Conservation (phyloP, 2,113 vertebrate species). For the Bos javanicus region DNA sequence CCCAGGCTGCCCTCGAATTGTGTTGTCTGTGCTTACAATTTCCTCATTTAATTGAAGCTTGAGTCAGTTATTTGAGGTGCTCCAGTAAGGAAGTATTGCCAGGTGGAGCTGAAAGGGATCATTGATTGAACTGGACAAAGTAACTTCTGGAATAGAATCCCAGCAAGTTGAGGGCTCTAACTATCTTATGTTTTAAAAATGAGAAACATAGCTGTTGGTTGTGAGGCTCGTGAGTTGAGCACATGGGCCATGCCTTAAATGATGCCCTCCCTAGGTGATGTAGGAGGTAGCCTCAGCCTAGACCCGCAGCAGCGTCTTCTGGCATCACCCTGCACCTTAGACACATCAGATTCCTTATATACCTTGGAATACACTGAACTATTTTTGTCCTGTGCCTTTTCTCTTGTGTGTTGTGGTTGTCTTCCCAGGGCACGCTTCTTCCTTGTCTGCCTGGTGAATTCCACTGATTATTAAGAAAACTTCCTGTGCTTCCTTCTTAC, state of each 20-base stretch:
- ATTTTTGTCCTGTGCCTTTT: neutral
- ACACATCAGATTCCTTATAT: neutral
- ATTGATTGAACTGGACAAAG: constrained; percentile 48
- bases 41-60: constrained; percentile 68
- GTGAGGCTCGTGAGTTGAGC: neutral
- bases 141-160: neutral
- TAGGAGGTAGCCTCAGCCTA: neutral
- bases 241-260: neutral
- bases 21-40: constrained; percentile 60
- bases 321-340: neutral
- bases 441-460: neutral
- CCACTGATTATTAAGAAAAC: neutral
- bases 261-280: neutral
- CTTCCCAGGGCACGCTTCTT: neutral
- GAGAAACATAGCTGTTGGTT: neutral
- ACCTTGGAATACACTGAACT: neutral
- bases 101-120: constrained; percentile 37
- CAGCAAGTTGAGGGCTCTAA: neutral
- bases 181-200: constrained; percentile 6
- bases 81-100: constrained; percentile 32
- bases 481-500: neutral
- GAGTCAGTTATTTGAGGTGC: constrained; percentile 65
- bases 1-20: constrained; percentile 61
- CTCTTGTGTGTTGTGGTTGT: neutral
- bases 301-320: neutral